These are phyloP conservation scores for Melanotaenia nigrans DNA, from an alignment of 2,797 vertebrate genomes.

Conservation along the genomic window DNA sequence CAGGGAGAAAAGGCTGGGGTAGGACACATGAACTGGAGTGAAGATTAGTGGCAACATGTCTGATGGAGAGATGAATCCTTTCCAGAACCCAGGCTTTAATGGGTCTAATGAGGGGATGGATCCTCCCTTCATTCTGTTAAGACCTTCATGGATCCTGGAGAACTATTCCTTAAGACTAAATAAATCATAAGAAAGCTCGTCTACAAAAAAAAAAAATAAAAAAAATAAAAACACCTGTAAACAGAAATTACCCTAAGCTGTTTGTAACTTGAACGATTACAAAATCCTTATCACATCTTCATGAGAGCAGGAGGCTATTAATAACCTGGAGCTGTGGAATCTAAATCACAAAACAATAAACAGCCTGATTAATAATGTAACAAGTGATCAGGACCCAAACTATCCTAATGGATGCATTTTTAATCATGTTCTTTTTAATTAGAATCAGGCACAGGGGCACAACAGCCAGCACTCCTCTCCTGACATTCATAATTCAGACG, in stretches of 20 bases:
- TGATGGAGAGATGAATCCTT: too few species aligned
- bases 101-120: too few species aligned
- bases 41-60: too few species aligned
- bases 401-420: constrained; percentile 67
- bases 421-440: constrained; percentile 68
- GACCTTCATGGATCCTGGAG: too few species aligned
- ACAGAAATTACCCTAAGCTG: not conserved
- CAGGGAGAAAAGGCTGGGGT: too few species aligned
- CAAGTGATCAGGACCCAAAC: constrained; percentile 53
- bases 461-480: constrained; percentile 35
- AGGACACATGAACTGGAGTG: too few species aligned
- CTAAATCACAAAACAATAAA: constrained; percentile 57
- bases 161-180: too few species aligned
- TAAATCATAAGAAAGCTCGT: not conserved
- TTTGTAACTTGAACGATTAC: constrained; percentile 18
- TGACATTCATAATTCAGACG: constrained; percentile 68
- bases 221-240: not conserved
- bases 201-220: not conserved
- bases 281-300: constrained; percentile 14
- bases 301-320: not conserved
- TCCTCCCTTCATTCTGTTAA: too few species aligned
- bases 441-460: constrained; percentile 47
- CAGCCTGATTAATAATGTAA: constrained; percentile 69
- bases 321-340: constrained; percentile 11
- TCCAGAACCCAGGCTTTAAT: too few species aligned